These are phyloP conservation scores for Centropus unirufus DNA, from an alignment of 2,113 vertebrate species.

Conservation along the genomic window DNA sequence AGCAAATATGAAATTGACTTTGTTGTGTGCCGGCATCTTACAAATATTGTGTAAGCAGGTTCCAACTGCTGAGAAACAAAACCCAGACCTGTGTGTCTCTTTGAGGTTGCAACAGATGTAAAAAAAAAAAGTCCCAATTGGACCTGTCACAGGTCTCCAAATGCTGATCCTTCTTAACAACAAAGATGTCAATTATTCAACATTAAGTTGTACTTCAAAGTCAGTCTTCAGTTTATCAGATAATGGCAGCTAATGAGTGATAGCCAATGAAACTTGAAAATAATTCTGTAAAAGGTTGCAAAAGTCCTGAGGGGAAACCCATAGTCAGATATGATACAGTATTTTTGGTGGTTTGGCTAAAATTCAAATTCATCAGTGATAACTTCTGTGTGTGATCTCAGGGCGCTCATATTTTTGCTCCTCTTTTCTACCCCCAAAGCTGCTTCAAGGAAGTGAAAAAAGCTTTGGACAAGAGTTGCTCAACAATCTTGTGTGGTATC, in stretches of 20 bases:
- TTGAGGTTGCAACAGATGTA: background rate
- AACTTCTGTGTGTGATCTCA: background rate
- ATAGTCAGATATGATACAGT: background rate
- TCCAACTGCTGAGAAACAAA: background rate
- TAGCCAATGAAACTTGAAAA: background rate
- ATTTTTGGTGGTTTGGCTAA: background rate
- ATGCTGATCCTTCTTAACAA: background rate
- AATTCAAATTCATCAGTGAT: background rate
- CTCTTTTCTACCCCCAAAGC: background rate
- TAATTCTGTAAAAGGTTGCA: background rate
- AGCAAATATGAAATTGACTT: background rate
- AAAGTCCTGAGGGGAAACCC: background rate
- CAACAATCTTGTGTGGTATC: background rate
- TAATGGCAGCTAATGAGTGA: background rate
- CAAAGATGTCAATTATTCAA: background rate
- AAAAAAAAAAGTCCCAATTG: background rate
- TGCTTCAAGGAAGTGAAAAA: background rate
- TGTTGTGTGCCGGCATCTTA: background rate
- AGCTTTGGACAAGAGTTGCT: background rate
- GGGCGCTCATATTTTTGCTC: background rate
- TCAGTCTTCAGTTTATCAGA: background rate
- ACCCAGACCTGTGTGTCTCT: background rate
- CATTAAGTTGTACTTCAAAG: background rate
- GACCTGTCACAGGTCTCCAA: background rate
- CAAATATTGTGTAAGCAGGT: slow-evolving; percentile 1